phyloP scores from a whole-genome alignment of 2,797 vertebrate species.

The Dallia pectoralis region DNA sequence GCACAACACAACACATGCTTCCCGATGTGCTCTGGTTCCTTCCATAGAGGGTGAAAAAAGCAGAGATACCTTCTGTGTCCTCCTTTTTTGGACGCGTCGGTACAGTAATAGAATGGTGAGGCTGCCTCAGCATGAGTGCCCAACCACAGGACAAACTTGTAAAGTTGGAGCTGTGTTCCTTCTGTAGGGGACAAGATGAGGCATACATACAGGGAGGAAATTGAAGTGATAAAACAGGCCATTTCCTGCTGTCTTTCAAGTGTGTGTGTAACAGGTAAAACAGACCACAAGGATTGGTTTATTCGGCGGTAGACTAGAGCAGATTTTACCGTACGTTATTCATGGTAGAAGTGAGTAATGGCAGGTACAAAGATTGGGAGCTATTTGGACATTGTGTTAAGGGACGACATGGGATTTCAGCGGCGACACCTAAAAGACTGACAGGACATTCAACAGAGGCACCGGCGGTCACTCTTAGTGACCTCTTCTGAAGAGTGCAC shows the following conservation, averaged over 20 bases:
- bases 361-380: neutral
- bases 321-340: neutral
- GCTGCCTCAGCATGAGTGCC: neutral
- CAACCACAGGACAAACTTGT: neutral
- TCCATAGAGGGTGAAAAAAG: neutral
- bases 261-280: neutral
- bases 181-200: neutral
- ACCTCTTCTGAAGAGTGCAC: conserved; percentile 98
- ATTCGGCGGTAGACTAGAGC: neutral
- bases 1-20: neutral
- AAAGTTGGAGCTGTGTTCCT: neutral
- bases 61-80: neutral
- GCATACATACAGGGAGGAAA: neutral
- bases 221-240: conserved; percentile 7
- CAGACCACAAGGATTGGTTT: neutral
- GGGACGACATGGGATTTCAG: neutral
- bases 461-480: conserved; percentile 94
- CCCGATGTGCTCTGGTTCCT: neutral
- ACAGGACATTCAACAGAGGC: conserved; percentile 85
- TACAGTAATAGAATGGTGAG: neutral
- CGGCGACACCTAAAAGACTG: neutral
- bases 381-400: neutral
- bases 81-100: neutral
- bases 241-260: neutral
- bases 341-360: neutral